These are phyloP conservation scores for Puma concolor DNA, from an alignment of 2,113 vertebrate species.

Conservation along the genomic window DNA sequence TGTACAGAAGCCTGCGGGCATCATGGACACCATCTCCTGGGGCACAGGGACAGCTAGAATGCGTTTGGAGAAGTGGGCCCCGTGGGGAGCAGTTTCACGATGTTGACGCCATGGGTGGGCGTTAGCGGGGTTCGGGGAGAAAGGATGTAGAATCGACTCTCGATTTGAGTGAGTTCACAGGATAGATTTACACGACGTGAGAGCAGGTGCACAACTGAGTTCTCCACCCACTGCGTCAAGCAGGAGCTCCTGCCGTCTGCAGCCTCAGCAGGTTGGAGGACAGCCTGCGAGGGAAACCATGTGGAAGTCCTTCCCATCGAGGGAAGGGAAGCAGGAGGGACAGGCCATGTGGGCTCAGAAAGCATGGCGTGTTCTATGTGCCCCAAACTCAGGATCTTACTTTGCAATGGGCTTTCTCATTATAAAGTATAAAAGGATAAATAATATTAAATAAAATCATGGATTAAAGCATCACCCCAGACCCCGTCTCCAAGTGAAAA, in stretches of 20 bases:
- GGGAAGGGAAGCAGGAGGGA: not conserved
- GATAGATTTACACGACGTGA: not conserved
- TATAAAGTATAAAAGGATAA: not conserved
- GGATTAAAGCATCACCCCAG: not conserved
- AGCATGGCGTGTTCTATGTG: no score
- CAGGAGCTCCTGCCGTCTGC: not conserved
- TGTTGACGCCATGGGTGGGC: fast-evolving
- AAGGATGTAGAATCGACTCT: not conserved
- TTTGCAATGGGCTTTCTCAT: not conserved
- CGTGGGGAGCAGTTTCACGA: fast-evolving
- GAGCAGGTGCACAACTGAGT: not conserved
- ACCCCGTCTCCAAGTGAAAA: not conserved
- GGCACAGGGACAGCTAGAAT: no score
- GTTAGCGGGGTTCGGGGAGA: fast-evolving
- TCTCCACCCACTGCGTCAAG: not conserved
- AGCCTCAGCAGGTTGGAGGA: not conserved
- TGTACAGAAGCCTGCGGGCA: fast-evolving
- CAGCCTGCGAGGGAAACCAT: not conserved
- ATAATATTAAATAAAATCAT: not conserved
- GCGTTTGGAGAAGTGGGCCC: not conserved
- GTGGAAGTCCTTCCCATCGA: fast-evolving
- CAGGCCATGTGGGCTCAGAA: no score
- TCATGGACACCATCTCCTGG: not conserved
- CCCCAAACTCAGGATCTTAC: not conserved
- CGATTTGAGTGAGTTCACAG: not conserved